Base-by-base conservation (phyloP, 1,140 invertebrate genomes). In the Limonius californicus region DNA sequence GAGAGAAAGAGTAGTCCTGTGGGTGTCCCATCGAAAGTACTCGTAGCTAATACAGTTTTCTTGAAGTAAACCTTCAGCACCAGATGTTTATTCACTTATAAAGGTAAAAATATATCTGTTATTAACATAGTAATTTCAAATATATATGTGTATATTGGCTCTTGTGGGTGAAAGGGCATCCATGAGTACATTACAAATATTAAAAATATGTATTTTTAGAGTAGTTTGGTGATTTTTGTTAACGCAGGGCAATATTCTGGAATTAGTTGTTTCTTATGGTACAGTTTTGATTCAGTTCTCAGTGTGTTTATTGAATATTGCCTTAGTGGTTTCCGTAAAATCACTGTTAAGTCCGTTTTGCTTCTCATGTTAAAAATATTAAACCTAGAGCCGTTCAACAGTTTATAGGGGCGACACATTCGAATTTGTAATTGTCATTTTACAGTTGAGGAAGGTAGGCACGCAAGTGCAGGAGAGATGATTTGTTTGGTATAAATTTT, bases 111-210 rank as follows among this genome's bases (percentile, higher is more conserved):
- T 50, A 50, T 50, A 61, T 61, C 43, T 57, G 57, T 69, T 66
- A 60, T 66, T 72, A 72, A 70, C 70, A 64, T 62, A 65, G 63
- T 70, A 68, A 62, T 64, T 69, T 69, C 62, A 58, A 63, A 59
- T 53, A 50, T 59, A 64, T 70, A 69, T 69, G 64, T 69, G 68
- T 72, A 71, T 73, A 73, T 70, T 70, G 68, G 71, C 71, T 71
- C 70, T 62, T 73, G 65, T 73, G 71, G 71, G 71, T 73, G 64
- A 71, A 68, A 72, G 70, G 71, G 71, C 71, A 72, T 71, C 69
- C 68, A 68, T 71, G 47, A 57, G 32, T 62, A 57, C 55, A 56
- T 62, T 60, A 47, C 47, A 60, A 59, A 32, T 60, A 55, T 54
- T 23, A 56, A 61, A 62, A 62, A 43, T 57, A 62, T 62, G 43